Percentiles rank a stretch among this genome's conserved stretches.
These are phyloP conservation scores for Agrilus planipennis DNA, from an alignment of 1,140 invertebrate species.

Conservation along the genomic window DNA sequence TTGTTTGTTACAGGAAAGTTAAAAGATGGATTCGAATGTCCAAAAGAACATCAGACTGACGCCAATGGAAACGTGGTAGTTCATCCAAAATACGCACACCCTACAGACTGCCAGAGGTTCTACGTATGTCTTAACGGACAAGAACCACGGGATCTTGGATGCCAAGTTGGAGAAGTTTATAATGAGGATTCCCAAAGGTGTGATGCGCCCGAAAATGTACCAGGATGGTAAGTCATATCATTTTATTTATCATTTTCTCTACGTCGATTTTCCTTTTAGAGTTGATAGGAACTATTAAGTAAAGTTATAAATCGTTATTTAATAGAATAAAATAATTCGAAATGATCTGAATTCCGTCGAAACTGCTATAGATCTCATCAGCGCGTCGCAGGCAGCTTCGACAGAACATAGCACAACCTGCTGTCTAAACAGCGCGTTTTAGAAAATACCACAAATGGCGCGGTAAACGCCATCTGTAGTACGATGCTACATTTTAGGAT, in stretches of 20 bases:
- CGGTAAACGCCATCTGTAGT: too few relatives aligned
- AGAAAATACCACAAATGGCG: too few relatives aligned
- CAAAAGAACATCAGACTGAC: conserved; percentile 53
- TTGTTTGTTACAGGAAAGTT: conserved; percentile 41
- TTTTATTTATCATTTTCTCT: too few relatives aligned
- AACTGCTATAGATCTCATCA: too few relatives aligned
- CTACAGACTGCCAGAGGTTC: conserved; percentile 77
- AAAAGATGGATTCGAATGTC: conserved; percentile 73
- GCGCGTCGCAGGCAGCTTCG: too few relatives aligned
- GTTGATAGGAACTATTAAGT: too few relatives aligned
- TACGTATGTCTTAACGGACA: conserved; percentile 80
- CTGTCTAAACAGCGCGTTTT: too few relatives aligned
- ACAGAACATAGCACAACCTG: too few relatives aligned
- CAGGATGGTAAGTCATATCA: conserved; percentile 69
- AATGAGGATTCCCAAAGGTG: conserved; percentile 71
- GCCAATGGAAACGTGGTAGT: conserved; percentile 59
- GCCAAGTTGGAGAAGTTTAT: conserved; percentile 74
- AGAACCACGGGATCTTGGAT: conserved; percentile 74
- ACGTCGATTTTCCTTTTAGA: too few relatives aligned
- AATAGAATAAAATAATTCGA: neutral
- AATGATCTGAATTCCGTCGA: too few relatives aligned
- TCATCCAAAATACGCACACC: conserved; percentile 79
- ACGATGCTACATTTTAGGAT: too few relatives aligned
- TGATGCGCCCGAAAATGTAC: conserved; percentile 75
- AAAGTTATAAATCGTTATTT: neutral